phyloP scores from a whole-genome alignment of 1,140 invertebrate species.

The Pogonomyrmex barbatus region DNA sequence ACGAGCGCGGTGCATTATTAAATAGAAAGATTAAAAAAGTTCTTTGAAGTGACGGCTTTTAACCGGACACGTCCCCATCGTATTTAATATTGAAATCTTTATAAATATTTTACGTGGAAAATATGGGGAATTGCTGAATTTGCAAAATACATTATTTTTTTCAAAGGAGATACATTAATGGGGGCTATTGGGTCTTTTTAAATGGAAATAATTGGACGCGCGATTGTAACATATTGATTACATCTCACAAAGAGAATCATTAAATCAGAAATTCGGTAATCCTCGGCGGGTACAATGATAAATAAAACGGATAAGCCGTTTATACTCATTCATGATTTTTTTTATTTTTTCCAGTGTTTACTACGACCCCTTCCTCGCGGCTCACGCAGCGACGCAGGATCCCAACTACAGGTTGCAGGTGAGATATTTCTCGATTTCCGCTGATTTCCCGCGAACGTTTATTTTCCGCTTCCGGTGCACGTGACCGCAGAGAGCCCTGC shows the following conservation, averaged over 20 bases:
- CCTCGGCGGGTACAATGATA: neutral
- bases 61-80: neutral
- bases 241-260: neutral
- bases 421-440: slow-evolving; percentile 80
- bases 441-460: slow-evolving; percentile 47
- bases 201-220: slow-evolving; percentile 3
- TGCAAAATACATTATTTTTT: slow-evolving; percentile 17
- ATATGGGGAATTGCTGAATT: neutral
- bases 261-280: slow-evolving; percentile 12
- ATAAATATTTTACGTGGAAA: neutral
- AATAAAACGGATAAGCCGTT: neutral
- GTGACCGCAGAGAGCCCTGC: slow-evolving; percentile 6
- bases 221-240: slow-evolving; percentile 1
- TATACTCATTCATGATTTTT: slow-evolving; percentile 68
- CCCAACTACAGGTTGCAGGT: slow-evolving; percentile 97
- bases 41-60: slow-evolving; percentile 18
- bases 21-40: slow-evolving; percentile 48
- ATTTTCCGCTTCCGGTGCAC: slow-evolving; percentile 63
- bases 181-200: neutral
- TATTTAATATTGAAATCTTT: slow-evolving; percentile 21
- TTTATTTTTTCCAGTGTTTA: slow-evolving; percentile 92
- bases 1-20: slow-evolving; percentile 24
- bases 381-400: slow-evolving; percentile 91
- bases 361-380: slow-evolving; percentile 97
- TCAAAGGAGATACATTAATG: neutral